Evolutionary conservation across 2,113 vertebrate species (phyloP).

Genomic region (Gymnobelideus leadbeateri): DNA sequence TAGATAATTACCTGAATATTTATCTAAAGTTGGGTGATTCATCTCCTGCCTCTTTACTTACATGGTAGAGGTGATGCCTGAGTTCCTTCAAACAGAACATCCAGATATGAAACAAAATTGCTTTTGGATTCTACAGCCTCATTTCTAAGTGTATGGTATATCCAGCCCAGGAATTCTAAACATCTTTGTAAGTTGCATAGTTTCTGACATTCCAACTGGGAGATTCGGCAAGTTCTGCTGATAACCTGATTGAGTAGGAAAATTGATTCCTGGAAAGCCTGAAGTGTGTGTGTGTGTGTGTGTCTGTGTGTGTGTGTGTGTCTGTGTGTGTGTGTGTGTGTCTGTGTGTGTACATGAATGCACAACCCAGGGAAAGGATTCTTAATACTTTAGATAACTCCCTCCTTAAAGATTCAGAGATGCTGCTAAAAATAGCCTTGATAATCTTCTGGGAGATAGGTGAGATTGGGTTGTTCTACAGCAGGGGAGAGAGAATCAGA

Average conservation of each 20-base stretch:
- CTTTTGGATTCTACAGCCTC: constrained; percentile 44
- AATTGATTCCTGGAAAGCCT: constrained; percentile 20
- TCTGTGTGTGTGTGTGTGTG: not conserved
- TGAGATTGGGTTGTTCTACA: not conserved
- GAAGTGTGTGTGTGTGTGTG: constrained; percentile 11
- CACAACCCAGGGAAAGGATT: not conserved
- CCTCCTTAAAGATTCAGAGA: constrained; percentile 10
- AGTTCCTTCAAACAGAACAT: constrained; percentile 54
- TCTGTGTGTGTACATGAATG: not conserved
- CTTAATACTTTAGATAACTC: not conserved
- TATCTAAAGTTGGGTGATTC: constrained; percentile 45
- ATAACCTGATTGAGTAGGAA: not conserved
- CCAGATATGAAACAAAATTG: constrained; percentile 55
- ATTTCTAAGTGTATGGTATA: constrained; percentile 48
- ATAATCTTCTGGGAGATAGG: constrained; percentile 6
- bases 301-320: not conserved
- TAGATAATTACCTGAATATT: constrained; percentile 65
- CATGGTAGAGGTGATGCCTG: not conserved
- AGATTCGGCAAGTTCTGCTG: not conserved
- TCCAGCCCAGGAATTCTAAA: constrained; percentile 59
- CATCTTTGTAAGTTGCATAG: constrained; percentile 42
- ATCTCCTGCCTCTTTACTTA: constrained; percentile 48
- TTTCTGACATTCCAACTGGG: constrained; percentile 41
- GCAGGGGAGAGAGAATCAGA: not conserved
- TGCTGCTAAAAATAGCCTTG: constrained; percentile 21